Evolutionary conservation across 1,140 invertebrate species (phyloP), one percentile per base, ranked within the genome.

Genomic region (Drosophila sucinea): DNA sequence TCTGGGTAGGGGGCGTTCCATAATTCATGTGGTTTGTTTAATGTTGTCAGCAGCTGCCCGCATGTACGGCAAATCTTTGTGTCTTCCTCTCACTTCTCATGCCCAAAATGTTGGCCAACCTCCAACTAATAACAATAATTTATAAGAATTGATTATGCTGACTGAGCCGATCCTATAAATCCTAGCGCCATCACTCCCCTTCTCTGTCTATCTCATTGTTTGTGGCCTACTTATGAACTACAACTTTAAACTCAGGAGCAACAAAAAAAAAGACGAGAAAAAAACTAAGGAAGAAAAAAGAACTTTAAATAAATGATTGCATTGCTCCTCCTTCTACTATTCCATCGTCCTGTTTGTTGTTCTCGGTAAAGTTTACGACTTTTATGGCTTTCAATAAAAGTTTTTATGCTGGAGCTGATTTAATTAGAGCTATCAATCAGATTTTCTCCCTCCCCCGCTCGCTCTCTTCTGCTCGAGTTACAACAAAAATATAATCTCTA

Each of bases 141-240:
- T 87, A 87, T 87, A 83, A 84, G 80, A 87, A 87, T 87, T 87
- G 83, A 87, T 87, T 87, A 84, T 79, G 83, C 83, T 89, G 83
- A 89, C 77, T 89, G 77, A 23, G 55, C 55, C 35, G 54, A 11
- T 56, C 54, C 54, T 32, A 89, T 87, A 87, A 87, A 87, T 87
- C 73, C 77, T 84, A 35, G 70, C 62, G 57, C 60, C 44, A 7
- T 7, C 7, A 10, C 4, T 2, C 7, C 44, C 2, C 27, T 4
- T 7, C 6, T 25, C 44, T 2, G 2, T 17, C 17, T 10, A 2
- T 3, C 11, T 64, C 56, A 54, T 56, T 51, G 30, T 86, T 71
- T 85, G 82, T 38, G 83, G 79, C 60, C 72, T 57, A 56, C 47
- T 57, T n/a, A 67, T 27, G 23, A 51, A 51, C 44, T 51, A 51